Evolutionary conservation across 2,888 invertebrate species (phyloP).

Genomic region (Heteropelma amictum): DNA sequence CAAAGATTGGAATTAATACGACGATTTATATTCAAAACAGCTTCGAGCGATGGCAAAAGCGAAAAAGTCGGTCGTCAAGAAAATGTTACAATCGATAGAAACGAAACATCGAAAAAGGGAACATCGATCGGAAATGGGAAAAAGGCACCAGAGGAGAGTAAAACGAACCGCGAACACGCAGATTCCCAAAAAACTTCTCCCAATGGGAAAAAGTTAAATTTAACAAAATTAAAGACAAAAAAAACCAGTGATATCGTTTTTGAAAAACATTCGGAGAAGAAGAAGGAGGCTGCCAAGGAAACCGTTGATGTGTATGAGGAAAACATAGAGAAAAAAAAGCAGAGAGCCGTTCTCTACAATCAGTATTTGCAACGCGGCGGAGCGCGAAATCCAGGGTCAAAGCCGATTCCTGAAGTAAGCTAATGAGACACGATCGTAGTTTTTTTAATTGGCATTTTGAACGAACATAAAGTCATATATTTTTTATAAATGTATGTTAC

Average conservation of each 20-base stretch:
- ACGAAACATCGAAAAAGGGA: conserved; percentile 21
- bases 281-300: conserved; percentile 46
- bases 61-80: conserved; percentile 22
- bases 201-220: not conserved
- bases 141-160: not conserved
- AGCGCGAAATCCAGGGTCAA: conserved; percentile 89
- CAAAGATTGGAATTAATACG: no score
- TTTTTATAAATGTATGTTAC: no score
- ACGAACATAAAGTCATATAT: no score
- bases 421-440: not conserved
- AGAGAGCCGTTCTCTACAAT: conserved; percentile 84
- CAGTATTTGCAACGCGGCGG: conserved; percentile 88
- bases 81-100: conserved; percentile 31
- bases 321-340: conserved; percentile 83
- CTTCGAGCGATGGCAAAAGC: conserved; percentile 53
- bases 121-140: conserved; percentile 19
- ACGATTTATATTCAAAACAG: no score
- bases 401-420: conserved; percentile 88
- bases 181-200: not conserved
- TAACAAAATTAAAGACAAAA: conserved; percentile 14
- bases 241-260: conserved; percentile 51
- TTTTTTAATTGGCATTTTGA: not conserved
- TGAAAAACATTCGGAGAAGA: conserved; percentile 40
- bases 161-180: conserved; percentile 14
- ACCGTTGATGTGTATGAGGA: conserved; percentile 82